phyloP scores from a whole-genome alignment of 1,140 invertebrate species.

The Lordiphosa mommai region DNA sequence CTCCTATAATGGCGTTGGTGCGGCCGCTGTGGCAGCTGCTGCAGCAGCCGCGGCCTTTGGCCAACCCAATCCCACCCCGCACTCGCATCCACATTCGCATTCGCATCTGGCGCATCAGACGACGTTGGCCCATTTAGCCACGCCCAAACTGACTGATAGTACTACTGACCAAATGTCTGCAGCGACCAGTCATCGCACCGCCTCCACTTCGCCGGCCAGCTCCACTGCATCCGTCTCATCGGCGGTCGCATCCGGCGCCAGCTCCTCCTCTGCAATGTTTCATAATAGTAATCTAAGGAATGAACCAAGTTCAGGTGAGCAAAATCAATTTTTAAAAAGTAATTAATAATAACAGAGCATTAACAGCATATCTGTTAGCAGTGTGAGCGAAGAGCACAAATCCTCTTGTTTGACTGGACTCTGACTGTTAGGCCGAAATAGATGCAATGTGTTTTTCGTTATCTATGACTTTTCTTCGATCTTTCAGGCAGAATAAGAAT shows the following conservation, averaged over 20 bases:
- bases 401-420: no score
- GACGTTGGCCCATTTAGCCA: constrained; percentile 54
- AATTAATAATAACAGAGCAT: no score
- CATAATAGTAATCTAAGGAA: constrained; percentile 74
- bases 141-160: constrained; percentile 74
- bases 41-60: constrained; percentile 57
- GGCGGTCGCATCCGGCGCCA: constrained; percentile 34
- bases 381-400: no score
- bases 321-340: no score
- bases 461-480: no score
- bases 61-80: constrained; percentile 32
- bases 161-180: constrained; percentile 68
- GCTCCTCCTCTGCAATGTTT: constrained; percentile 65
- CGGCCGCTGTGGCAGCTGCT: constrained; percentile 62
- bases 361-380: neutral
- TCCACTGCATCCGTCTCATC: constrained; percentile 48
- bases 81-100: constrained; percentile 52
- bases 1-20: constrained; percentile 65
- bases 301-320: constrained; percentile 79
- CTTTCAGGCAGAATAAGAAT: no score
- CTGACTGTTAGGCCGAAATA: no score
- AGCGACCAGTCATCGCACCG: constrained; percentile 66
- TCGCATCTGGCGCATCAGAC: constrained; percentile 40
- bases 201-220: constrained; percentile 60
- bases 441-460: no score